phyloP scores from a whole-genome alignment of 1,140 invertebrate genomes.

The Sipha flava region DNA sequence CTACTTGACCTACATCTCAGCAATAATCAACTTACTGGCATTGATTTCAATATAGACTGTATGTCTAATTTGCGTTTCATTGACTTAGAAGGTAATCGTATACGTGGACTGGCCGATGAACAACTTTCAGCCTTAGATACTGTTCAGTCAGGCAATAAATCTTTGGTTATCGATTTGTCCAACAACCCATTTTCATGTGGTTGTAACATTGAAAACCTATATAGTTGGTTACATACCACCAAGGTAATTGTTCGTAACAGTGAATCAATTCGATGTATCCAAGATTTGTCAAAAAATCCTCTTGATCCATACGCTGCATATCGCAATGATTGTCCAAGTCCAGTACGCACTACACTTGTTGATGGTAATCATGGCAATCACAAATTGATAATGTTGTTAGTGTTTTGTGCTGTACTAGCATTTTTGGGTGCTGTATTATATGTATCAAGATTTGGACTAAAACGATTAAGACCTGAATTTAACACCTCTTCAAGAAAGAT shows the following conservation, averaged over 20 bases:
- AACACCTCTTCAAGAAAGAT: conserved; percentile 60
- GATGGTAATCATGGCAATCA: conserved; percentile 37
- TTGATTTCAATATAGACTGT: conserved; percentile 62
- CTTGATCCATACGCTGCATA: neutral
- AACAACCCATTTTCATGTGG: conserved; percentile 62
- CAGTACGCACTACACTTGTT: conserved; percentile 12
- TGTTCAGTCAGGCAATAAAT: conserved; percentile 48
- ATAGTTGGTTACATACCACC: conserved; percentile 55
- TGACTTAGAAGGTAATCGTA: conserved; percentile 62
- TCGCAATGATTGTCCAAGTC: neutral
- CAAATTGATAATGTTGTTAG: conserved; percentile 42
- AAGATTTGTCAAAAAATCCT: conserved; percentile 37
- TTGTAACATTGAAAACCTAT: conserved; percentile 53
- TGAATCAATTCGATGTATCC: conserved; percentile 49
- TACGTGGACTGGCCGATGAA: conserved; percentile 50
- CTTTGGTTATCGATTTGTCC: conserved; percentile 57
- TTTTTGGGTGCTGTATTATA: conserved; percentile 48
- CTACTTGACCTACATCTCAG: conserved; percentile 61
- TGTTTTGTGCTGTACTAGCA: conserved; percentile 41
- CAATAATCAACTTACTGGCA: conserved; percentile 51
- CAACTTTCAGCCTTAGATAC: conserved; percentile 55
- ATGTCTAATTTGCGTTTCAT: conserved; percentile 57
- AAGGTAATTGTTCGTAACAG: conserved; percentile 54
- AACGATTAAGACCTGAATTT: conserved; percentile 54
- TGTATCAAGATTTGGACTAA: conserved; percentile 52